Conservation (phyloP, 2,113 vertebrate genomes). For the Ctenodactylus gundi region DNA sequence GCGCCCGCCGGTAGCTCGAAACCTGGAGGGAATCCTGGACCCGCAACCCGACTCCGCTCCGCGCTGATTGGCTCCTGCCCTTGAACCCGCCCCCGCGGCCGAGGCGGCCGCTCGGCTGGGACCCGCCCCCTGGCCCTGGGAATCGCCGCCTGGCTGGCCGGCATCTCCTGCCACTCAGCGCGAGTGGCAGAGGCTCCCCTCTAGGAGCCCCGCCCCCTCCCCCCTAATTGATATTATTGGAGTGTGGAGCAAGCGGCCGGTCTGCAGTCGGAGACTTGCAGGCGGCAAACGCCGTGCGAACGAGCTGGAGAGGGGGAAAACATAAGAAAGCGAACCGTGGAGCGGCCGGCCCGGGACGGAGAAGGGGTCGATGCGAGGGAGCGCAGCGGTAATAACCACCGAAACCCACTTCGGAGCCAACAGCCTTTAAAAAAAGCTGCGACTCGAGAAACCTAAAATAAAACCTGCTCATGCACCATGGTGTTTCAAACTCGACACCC, state of each 20-base stretch:
- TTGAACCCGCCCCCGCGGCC: constrained; percentile 52
- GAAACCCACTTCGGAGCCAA: constrained; percentile 59
- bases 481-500: constrained; percentile 87
- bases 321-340: constrained; percentile 69
- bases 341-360: constrained; percentile 62
- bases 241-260: constrained; percentile 85
- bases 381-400: constrained; percentile 1
- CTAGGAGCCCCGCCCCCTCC: constrained; percentile 75
- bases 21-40: constrained; percentile 55
- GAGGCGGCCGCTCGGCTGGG: background rate
- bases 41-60: constrained; percentile 77
- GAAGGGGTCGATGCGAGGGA: constrained; percentile 59
- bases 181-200: constrained; percentile 63
- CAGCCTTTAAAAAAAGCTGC: constrained; percentile 64
- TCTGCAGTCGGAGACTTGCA: constrained; percentile 89
- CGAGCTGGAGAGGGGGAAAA: constrained; percentile 50
- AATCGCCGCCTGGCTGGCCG: constrained; percentile 76
- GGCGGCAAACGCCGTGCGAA: constrained; percentile 77
- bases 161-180: constrained; percentile 54
- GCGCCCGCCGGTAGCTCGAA: background rate
- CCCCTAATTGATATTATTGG: constrained; percentile 90
- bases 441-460: constrained; percentile 62
- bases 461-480: constrained; percentile 89
- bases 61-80: constrained; percentile 71
- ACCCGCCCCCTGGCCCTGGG: constrained; percentile 33